Evolutionary conservation across 2,797 vertebrate genomes (phyloP).

Genomic region (Scleropages formosus): DNA sequence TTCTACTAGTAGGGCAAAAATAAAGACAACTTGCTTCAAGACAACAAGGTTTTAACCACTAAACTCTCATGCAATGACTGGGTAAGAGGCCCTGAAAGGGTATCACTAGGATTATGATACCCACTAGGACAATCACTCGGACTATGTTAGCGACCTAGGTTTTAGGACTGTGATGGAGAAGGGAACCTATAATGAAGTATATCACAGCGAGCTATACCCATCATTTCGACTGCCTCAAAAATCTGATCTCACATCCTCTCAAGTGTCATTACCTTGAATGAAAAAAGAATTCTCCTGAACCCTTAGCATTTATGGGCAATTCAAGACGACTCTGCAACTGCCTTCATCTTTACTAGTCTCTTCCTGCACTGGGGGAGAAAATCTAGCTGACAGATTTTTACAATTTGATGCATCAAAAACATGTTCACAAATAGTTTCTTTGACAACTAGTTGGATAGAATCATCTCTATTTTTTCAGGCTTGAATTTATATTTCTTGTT

Average conservation of each 20-base stretch:
- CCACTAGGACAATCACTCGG: not conserved
- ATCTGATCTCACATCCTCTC: not conserved
- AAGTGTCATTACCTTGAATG: not conserved
- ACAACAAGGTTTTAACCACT: not conserved
- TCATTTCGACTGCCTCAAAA: conserved; percentile 30
- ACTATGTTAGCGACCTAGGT: conserved; percentile 12
- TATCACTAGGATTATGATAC: not conserved
- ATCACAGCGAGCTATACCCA: not conserved
- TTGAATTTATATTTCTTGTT: no score
- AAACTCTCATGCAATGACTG: not conserved
- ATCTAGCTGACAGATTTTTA: no score
- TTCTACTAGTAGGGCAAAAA: no score
- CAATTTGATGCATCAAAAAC: no score
- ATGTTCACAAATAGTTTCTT: no score
- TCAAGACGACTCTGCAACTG: not conserved
- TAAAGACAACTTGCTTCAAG: no score
- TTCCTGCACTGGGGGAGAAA: no score
- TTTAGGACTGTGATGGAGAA: not conserved
- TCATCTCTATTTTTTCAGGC: no score
- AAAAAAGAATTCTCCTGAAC: not conserved
- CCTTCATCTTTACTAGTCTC: not conserved
- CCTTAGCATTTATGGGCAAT: not conserved
- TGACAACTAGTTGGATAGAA: no score
- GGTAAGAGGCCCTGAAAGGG: no score
- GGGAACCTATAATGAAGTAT: conserved; percentile 22